A percentile compares a stretch with the other conserved stretches of the same genome.
Evolutionary conservation across 2,888 invertebrate species (phyloP).

Genomic region (Hoplodrina blanda): DNA sequence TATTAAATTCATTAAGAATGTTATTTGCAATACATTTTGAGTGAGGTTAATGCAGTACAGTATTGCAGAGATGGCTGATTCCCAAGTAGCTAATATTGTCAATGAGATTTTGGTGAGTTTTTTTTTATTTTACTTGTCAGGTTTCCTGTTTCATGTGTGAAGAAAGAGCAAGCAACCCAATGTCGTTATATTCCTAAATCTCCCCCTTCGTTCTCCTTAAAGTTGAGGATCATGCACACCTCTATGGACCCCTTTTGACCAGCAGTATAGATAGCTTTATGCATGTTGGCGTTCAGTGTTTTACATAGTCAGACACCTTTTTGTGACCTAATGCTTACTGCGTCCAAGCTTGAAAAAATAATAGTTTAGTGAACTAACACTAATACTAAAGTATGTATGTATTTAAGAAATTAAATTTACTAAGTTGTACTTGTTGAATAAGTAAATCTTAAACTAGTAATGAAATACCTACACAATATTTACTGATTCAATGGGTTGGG

Average conservation of each 20-base stretch:
- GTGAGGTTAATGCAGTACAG: neutral
- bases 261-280: neutral
- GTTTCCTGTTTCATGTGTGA: neutral
- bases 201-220: too few species aligned
- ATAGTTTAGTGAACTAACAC: too few species aligned
- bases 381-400: too few species aligned
- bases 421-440: neutral
- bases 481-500: too few species aligned
- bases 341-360: too few species aligned
- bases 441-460: neutral
- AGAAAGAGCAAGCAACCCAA: neutral
- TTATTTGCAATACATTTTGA: conserved; percentile 73
- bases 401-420: too few species aligned
- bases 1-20: neutral
- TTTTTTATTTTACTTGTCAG: neutral
- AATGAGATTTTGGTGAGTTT: conserved; percentile 92
- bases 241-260: too few species aligned
- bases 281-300: neutral
- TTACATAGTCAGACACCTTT: neutral
- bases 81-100: conserved; percentile 91
- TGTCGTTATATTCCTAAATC: too few species aligned
- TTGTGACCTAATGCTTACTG: neutral
- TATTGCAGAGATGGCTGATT: conserved; percentile 89
- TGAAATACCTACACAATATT: too few species aligned
- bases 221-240: too few species aligned